phyloP scores from a whole-genome alignment of 2,797 vertebrate genomes.

The Lophius americanus region DNA sequence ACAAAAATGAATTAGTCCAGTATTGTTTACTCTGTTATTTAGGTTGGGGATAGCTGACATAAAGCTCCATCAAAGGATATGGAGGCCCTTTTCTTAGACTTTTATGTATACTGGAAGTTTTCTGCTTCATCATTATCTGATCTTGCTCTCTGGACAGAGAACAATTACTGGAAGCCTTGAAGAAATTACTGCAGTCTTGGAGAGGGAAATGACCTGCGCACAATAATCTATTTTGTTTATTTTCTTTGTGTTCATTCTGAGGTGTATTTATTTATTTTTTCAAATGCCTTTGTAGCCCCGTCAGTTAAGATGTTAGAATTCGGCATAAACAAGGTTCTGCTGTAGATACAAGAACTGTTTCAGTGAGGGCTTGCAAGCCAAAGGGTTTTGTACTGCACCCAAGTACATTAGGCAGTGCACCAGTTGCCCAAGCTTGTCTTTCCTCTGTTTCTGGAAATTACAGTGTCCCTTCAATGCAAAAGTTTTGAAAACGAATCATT shows the following conservation, averaged over 20 bases:
- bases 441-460: conserved; percentile 48
- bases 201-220: conserved; percentile 16
- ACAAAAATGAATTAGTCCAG: conserved; percentile 41
- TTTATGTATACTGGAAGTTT: conserved; percentile 34
- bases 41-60: not conserved
- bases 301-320: conserved; percentile 41
- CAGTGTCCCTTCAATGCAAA: conserved; percentile 51
- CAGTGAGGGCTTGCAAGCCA: conserved; percentile 29
- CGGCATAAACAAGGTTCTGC: conserved; percentile 32
- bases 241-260: conserved; percentile 30
- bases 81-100: conserved; percentile 36
- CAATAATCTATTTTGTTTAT: conserved; percentile 28
- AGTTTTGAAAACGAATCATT: conserved; percentile 44
- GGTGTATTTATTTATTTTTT: conserved; percentile 10
- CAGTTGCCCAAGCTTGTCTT: conserved; percentile 31
- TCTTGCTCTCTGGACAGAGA: conserved; percentile 27
- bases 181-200: conserved; percentile 18
- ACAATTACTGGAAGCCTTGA: conserved; percentile 24
- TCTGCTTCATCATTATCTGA: conserved; percentile 38
- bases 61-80: conserved; percentile 27
- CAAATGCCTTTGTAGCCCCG: conserved; percentile 18
- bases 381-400: conserved; percentile 47
- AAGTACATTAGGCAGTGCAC: conserved; percentile 29
- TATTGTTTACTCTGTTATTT: conserved; percentile 20
- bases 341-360: conserved; percentile 31